A percentile compares a stretch with the other conserved stretches of the same genome.
Conservation (phyloP, 2,113 vertebrate species). For the Salvelinus alpinus region DNA sequence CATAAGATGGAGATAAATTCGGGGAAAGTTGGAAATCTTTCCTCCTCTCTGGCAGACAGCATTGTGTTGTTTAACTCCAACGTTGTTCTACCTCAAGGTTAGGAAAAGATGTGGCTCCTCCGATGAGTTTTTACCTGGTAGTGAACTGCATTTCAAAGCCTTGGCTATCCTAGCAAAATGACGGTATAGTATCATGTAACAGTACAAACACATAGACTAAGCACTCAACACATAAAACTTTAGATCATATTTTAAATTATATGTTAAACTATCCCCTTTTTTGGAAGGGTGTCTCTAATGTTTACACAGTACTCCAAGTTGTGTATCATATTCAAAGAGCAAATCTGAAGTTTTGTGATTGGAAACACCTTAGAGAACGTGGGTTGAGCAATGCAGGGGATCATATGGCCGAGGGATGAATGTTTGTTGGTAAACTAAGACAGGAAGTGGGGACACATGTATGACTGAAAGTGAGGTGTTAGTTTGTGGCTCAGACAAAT, state of each 20-base stretch:
- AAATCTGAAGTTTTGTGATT: neutral
- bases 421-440: constrained; percentile 58
- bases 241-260: no score
- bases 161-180: no score
- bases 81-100: no score
- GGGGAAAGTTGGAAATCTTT: constrained; percentile 10
- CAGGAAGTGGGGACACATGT: constrained; percentile 72
- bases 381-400: neutral
- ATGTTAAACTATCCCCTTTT: no score
- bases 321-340: neutral
- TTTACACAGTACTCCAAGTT: no score
- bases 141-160: no score
- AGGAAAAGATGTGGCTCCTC: no score
- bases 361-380: neutral
- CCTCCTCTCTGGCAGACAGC: neutral
- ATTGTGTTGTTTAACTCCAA: neutral
- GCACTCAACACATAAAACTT: no score
- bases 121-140: no score
- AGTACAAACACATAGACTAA: no score
- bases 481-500: constrained; percentile 50
- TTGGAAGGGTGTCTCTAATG: no score
- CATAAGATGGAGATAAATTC: constrained; percentile 20
- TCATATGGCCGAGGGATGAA: constrained; percentile 21
- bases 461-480: constrained; percentile 44
- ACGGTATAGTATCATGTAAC: no score